Evolutionary conservation across 2,888 invertebrate species (phyloP), one percentile per base, ranked within the genome.

Genomic region (Eledona agricola): DNA sequence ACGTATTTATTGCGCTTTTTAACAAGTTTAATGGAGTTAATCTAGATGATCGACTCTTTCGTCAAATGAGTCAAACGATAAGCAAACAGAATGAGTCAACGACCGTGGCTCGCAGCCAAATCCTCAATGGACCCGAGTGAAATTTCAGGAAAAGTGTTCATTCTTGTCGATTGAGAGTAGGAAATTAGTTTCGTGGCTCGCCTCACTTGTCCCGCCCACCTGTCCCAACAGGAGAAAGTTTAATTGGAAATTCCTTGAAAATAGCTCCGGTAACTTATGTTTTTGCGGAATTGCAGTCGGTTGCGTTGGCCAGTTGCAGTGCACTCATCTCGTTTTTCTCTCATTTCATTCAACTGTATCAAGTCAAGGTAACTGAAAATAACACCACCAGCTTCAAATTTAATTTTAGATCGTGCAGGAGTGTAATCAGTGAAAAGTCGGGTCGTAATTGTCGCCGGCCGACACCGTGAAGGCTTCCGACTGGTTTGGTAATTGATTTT

Each of bases 201-300:
- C 32, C 15, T 28, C 11, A 42, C 42, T 28, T 34, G 45, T 46
- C 10, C 10, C 46, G 46, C 46, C 46, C 46, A 46, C 46, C 26
- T 34, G 26, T 9, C 19, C 17, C 34, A 17, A 12, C 26, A 11
- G 35, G 46, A 46, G 46, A 46, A 46, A 46, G 46, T 46, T 46
- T 46, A 46, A 46, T 46, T 46, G 46, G 46, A 46, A 34, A 46
- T 46, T 46, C 46, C 19, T 35, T 34, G 46, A 46, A 35, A 46
- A 26, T 34, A 22, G 16, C 13, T 11, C 9, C 22, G n/a, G 43
- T 43, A 40, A 40, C 40, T 40, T 40, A 40, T 28, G 28, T 40
- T 28, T 38, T 40, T 38, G 22, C 26, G 15, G 7, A 10, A 16
- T 38, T 7, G 26, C 25, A 25, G 2, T 11, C 7, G 29, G 20